These are phyloP conservation scores for Aegithalos caudatus DNA, from an alignment of 2,113 vertebrate species.

Conservation along the genomic window DNA sequence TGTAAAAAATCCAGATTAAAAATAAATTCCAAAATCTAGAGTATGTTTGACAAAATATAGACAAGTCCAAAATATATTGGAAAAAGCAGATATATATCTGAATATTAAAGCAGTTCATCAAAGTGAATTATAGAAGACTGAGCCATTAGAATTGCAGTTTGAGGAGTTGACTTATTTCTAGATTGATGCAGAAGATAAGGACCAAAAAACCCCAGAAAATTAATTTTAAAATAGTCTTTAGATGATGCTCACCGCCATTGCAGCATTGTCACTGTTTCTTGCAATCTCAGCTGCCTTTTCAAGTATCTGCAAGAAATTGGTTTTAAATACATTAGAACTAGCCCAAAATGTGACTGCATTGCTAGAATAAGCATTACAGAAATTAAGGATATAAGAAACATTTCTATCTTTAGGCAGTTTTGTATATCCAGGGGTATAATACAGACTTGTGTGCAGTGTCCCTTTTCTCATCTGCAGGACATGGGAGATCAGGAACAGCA, in stretches of 20 bases:
- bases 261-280: slow-evolving; percentile 78
- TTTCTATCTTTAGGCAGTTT: not conserved
- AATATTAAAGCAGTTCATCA: not conserved
- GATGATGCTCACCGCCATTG: slow-evolving; percentile 81
- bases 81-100: not conserved
- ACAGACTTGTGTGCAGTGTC: not conserved
- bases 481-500: not conserved
- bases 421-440: not conserved
- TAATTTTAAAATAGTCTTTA: not conserved
- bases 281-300: slow-evolving; percentile 96
- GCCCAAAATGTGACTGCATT: not conserved
- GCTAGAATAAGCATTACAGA: not conserved
- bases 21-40: not conserved
- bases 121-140: not conserved
- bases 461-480: not conserved
- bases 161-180: not conserved
- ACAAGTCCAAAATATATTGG: not conserved
- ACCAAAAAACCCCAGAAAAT: accelerated
- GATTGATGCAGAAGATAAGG: not conserved
- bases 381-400: not conserved
- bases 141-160: not conserved
- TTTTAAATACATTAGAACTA: not conserved
- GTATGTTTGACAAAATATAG: not conserved
- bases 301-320: slow-evolving; percentile 83
- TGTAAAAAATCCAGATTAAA: not conserved